Evolutionary conservation across 2,888 invertebrate genomes (phyloP).

Genomic region (Argyresthia albistria): DNA sequence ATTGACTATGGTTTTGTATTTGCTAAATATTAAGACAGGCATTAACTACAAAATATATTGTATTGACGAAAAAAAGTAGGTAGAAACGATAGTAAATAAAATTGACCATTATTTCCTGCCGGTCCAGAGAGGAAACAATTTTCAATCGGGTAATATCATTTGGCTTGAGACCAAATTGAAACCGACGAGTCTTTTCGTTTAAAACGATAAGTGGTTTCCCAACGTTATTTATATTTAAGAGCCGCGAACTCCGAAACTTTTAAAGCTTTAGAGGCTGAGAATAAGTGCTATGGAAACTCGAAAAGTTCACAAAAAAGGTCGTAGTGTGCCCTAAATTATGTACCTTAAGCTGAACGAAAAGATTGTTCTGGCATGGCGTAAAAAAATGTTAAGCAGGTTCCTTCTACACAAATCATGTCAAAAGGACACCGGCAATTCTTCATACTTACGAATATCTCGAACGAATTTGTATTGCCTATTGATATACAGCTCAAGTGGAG

Average conservation of each 20-base stretch:
- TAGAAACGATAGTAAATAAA: conserved; percentile 7
- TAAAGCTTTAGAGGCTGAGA: neutral
- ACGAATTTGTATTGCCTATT: no score
- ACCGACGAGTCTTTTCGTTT: conserved; percentile 15
- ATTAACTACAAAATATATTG: neutral
- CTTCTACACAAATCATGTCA: no score
- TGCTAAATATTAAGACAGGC: neutral
- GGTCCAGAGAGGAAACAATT: conserved; percentile 16
- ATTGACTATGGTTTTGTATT: no score
- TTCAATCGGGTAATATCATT: conserved; percentile 26
- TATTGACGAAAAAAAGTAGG: no score
- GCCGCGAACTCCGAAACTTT: neutral
- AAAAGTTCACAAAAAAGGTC: no score
- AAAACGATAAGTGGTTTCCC: conserved; percentile 17
- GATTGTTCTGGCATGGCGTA: no score
- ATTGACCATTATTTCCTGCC: conserved; percentile 4
- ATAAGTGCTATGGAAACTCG: neutral
- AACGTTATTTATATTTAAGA: conserved; percentile 4
- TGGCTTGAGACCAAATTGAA: conserved; percentile 32
- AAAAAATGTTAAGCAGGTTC: no score
- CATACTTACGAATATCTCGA: no score
- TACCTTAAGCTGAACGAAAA: no score
- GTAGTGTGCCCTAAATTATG: no score
- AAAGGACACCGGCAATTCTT: no score
- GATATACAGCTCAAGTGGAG: no score